Evolutionary conservation across 2,888 invertebrate species (phyloP).

Genomic region (Lomographa bimaculata): DNA sequence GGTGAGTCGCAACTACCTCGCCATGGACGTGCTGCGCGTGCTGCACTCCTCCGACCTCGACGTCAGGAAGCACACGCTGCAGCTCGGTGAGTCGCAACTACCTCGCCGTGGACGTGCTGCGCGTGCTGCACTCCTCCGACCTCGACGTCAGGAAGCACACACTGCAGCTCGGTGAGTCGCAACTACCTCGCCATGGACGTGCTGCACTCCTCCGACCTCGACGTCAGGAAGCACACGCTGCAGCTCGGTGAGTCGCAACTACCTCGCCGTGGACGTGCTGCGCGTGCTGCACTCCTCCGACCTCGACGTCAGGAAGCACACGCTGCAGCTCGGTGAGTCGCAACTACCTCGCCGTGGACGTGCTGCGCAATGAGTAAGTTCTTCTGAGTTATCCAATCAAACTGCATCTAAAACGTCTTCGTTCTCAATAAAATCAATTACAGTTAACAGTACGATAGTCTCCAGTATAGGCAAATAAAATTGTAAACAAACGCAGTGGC

Average conservation of each 20-base stretch:
- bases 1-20: constrained; percentile 88
- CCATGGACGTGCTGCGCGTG: constrained; percentile 99
- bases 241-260: constrained; percentile 86
- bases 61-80: constrained; percentile 94
- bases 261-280: constrained; percentile 98
- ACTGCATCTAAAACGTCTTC: too few relatives aligned
- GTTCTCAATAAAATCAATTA: too few relatives aligned
- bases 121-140: constrained; percentile 96
- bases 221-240: constrained; percentile 95
- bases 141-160: constrained; percentile 97
- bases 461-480: too few relatives aligned
- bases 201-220: constrained; percentile 95
- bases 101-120: constrained; percentile 98
- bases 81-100: constrained; percentile 86
- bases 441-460: too few relatives aligned
- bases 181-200: constrained; percentile 99
- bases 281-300: constrained; percentile 96
- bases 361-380: too few relatives aligned
- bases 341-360: constrained; percentile 99
- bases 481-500: too few relatives aligned
- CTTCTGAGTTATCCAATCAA: too few relatives aligned
- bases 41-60: constrained; percentile 96
- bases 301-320: constrained; percentile 96
- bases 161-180: constrained; percentile 85
- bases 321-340: constrained; percentile 87